These are phyloP conservation scores for Philaethria dido DNA, from an alignment of 2,888 invertebrate species.

Conservation along the genomic window DNA sequence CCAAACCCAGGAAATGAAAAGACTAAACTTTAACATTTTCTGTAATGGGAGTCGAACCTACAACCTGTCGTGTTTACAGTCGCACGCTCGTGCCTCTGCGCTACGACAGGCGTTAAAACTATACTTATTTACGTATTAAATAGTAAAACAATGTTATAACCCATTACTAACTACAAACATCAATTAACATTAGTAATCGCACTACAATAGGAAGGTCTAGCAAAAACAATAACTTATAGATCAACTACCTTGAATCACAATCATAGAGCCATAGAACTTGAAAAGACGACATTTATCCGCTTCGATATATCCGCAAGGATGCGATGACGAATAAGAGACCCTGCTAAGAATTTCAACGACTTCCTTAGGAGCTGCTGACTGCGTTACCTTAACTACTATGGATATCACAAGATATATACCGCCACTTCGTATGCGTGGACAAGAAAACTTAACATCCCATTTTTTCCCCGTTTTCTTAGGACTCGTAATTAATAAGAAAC, in stretches of 20 bases:
- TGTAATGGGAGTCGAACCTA: too few species aligned
- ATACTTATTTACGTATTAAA: too few species aligned
- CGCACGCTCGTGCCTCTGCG: too few species aligned
- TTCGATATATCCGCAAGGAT: conserved; percentile 39
- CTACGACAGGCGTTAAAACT: too few species aligned
- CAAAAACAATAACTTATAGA: background rate
- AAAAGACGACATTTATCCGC: conserved; percentile 28
- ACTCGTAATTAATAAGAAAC: too few species aligned
- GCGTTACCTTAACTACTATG: background rate
- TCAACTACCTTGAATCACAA: background rate
- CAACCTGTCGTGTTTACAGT: too few species aligned
- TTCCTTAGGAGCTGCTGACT: conserved; percentile 51
- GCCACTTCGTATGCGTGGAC: too few species aligned
- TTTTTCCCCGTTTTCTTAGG: too few species aligned
- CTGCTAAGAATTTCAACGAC: conserved; percentile 59
- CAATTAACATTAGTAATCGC: background rate
- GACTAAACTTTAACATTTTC: too few species aligned
- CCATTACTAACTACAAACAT: background rate
- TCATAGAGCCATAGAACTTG: background rate
- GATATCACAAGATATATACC: too few species aligned
- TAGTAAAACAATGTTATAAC: background rate
- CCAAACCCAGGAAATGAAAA: too few species aligned
- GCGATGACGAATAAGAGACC: conserved; percentile 42
- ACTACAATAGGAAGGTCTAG: background rate
- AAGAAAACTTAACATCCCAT: too few species aligned